Evolutionary conservation across 2,797 vertebrate genomes (phyloP).

Genomic region (Cossypha niveicapilla): DNA sequence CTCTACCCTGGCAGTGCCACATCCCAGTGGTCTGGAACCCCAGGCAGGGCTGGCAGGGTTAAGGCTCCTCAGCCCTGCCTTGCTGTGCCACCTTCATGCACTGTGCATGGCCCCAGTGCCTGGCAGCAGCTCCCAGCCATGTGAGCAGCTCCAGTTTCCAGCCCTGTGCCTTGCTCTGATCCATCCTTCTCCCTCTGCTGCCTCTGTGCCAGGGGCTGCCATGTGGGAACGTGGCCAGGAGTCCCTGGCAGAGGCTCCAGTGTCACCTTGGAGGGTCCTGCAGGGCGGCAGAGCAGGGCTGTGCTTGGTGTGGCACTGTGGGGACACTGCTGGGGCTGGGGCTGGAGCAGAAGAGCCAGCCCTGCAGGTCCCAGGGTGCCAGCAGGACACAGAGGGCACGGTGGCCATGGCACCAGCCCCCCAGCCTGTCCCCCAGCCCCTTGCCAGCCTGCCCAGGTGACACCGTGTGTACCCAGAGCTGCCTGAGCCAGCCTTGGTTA

Average conservation of each 20-base stretch:
- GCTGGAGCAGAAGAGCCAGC: neutral
- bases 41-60: rapidly evolving
- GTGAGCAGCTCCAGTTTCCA: neutral
- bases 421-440: neutral
- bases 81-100: neutral
- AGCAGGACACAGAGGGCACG: rapidly evolving
- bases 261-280: neutral
- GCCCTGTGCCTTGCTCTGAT: neutral
- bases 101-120: neutral
- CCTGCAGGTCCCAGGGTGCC: rapidly evolving
- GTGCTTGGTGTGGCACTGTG: rapidly evolving
- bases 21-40: rapidly evolving
- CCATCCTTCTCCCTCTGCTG: neutral
- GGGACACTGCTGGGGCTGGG: neutral
- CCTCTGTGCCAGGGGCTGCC: neutral
- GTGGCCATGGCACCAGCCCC: neutral
- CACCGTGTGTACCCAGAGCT: neutral
- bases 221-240: neutral
- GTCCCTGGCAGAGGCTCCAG: neutral
- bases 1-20: neutral
- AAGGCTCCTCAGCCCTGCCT: neutral
- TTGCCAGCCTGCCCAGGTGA: neutral
- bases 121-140: neutral
- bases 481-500: neutral
- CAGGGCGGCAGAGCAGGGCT: neutral